Percentiles rank a stretch among this genome's conserved stretches.
These are phyloP conservation scores for Tachuris rubrigastra DNA, from an alignment of 2,113 vertebrate species.

Conservation along the genomic window DNA sequence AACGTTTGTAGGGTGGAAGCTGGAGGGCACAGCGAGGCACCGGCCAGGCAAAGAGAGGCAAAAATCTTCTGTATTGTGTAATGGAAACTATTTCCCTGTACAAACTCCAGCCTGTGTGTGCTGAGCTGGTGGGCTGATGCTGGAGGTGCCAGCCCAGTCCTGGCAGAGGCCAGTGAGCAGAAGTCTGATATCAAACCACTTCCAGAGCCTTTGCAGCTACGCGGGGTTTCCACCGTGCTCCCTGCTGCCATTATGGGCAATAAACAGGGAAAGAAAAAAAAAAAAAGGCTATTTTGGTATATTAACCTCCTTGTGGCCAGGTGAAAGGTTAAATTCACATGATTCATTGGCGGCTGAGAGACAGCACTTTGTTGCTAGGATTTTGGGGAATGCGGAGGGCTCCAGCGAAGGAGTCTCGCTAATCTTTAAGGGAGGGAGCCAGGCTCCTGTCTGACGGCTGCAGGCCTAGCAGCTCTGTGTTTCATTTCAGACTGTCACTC, in stretches of 20 bases:
- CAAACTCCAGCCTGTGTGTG: not conserved
- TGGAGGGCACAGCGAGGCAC: not conserved
- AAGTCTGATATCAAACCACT: not conserved
- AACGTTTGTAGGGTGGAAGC: not conserved
- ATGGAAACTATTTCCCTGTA: not conserved
- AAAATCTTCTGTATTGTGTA: not conserved
- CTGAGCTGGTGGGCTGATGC: not conserved
- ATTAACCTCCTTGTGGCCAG: slow-evolving; percentile 64
- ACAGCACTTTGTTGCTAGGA: slow-evolving; percentile 77
- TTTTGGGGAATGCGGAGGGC: slow-evolving; percentile 81
- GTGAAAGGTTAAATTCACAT: slow-evolving; percentile 71
- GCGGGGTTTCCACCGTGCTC: accelerated
- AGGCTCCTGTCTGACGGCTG: slow-evolving; percentile 88
- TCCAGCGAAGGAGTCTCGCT: slow-evolving; percentile 82
- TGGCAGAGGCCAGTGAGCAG: not conserved
- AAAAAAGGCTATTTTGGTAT: slow-evolving; percentile 39
- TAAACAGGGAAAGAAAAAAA: not conserved
- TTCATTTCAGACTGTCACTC: slow-evolving; percentile 89
- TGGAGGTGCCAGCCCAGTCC: not conserved
- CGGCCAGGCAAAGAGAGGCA: not conserved
- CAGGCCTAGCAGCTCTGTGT: slow-evolving; percentile 84
- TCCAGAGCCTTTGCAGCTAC: not conserved
- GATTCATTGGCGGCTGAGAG: slow-evolving; percentile 69
- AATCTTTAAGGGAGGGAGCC: slow-evolving; percentile 83
- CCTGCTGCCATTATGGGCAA: not conserved